These are phyloP conservation scores for Heliornis fulica DNA, from an alignment of 2,113 vertebrate species.

Conservation along the genomic window DNA sequence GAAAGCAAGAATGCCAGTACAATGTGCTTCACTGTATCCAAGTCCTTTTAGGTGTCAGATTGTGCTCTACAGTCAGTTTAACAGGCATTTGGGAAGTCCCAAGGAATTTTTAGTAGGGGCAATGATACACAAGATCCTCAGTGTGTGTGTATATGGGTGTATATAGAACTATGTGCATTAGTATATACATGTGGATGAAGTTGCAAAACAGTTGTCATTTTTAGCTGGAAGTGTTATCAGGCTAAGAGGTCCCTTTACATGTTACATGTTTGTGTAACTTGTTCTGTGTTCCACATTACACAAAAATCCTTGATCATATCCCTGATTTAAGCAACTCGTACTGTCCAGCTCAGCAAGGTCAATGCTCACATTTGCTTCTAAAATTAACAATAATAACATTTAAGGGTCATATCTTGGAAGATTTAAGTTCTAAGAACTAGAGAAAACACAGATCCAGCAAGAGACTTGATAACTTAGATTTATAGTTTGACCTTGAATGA, in stretches of 20 bases:
- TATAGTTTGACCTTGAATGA: not conserved
- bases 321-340: not conserved
- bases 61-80: not conserved
- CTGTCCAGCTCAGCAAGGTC: not conserved
- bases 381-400: not conserved
- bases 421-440: not conserved
- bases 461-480: not conserved
- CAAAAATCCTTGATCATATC: not conserved
- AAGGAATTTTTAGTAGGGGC: not conserved
- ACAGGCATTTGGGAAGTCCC: not conserved
- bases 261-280: not conserved
- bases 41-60: not conserved
- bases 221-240: not conserved
- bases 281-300: not conserved
- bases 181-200: not conserved
- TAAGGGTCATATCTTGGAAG: not conserved
- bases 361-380: not conserved
- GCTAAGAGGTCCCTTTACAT: not conserved
- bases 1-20: fast-evolving
- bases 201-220: not conserved
- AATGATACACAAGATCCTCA: not conserved
- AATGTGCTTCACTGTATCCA: not conserved
- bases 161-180: not conserved
- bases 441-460: not conserved
- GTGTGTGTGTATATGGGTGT: not conserved